phyloP scores from a whole-genome alignment of 2,113 vertebrate genomes.

The Rattus rattus region DNA sequence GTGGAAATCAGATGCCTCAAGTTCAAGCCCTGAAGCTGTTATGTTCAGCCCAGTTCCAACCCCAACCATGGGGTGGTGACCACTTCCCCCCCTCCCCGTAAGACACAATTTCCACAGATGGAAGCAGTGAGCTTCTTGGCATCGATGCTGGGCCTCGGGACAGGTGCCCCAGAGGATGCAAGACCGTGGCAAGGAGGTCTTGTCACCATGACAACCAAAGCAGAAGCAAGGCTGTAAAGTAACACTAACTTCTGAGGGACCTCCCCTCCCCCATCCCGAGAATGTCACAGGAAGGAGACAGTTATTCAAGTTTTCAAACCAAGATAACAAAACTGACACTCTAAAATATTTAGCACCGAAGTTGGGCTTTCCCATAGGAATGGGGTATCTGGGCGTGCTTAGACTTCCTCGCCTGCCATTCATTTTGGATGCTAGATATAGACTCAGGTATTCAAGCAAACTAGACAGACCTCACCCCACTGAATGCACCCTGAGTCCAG shows the following conservation, averaged over 20 bases:
- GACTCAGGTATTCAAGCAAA: neutral
- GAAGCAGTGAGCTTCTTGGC: too few species aligned
- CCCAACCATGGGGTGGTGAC: too few species aligned
- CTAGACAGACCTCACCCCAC: neutral
- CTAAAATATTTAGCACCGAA: neutral
- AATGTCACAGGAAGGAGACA: neutral
- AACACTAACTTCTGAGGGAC: neutral
- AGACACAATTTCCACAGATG: neutral
- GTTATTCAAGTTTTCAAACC: neutral
- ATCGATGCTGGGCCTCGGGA: neutral
- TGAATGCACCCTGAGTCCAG: neutral
- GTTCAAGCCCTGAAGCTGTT: neutral
- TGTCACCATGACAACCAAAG: slow-evolving; percentile 17
- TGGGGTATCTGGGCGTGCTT: neutral
- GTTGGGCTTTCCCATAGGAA: neutral
- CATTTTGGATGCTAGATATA: neutral
- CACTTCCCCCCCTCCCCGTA: neutral
- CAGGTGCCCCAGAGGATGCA: neutral
- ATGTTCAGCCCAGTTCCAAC: neutral
- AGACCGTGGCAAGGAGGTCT: neutral
- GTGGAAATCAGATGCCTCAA: neutral
- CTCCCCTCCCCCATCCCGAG: neutral
- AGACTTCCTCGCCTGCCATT: too few species aligned
- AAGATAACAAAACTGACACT: neutral
- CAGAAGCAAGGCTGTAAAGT: neutral